These are phyloP conservation scores for Maconellicoccus hirsutus DNA, from an alignment of 1,140 invertebrate species.

Conservation along the genomic window DNA sequence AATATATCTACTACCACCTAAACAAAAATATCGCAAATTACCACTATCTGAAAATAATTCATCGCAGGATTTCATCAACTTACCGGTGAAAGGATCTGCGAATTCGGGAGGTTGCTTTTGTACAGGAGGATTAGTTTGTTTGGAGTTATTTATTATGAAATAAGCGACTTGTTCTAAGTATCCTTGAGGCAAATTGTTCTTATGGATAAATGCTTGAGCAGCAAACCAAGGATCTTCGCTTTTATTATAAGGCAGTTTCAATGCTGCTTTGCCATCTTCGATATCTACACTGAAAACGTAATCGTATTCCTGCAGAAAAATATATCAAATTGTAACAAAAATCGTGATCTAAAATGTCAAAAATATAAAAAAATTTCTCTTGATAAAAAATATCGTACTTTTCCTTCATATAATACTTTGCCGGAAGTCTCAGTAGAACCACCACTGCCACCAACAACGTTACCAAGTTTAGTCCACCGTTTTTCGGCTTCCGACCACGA, in stretches of 20 bases:
- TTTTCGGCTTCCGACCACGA: conserved; percentile 58
- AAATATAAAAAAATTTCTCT: background rate
- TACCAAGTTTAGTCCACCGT: conserved; percentile 77
- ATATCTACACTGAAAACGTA: conserved; percentile 91
- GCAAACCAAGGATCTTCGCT: conserved; percentile 50
- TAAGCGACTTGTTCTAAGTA: conserved; percentile 91
- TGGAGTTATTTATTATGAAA: conserved; percentile 77
- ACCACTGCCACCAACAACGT: conserved; percentile 64
- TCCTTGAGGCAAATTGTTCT: conserved; percentile 69
- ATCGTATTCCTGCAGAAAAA: conserved; percentile 66
- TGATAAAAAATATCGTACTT: conserved; percentile 35
- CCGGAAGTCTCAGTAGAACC: conserved; percentile 47
- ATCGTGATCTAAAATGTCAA: background rate
- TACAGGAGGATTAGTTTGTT: conserved; percentile 31
- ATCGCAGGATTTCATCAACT: background rate
- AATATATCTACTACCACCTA: conserved; percentile 57
- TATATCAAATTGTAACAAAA: background rate
- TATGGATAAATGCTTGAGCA: conserved; percentile 51
- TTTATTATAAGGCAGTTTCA: conserved; percentile 86
- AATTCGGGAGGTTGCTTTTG: conserved; percentile 38
- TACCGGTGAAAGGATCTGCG: conserved; percentile 63
- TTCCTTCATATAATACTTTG: conserved; percentile 70
- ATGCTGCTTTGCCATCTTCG: conserved; percentile 70
- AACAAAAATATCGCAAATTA: too few species aligned
- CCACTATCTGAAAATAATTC: background rate